Evolutionary conservation across 2,888 invertebrate species (phyloP).

Genomic region (Ferdinandea cuprea): DNA sequence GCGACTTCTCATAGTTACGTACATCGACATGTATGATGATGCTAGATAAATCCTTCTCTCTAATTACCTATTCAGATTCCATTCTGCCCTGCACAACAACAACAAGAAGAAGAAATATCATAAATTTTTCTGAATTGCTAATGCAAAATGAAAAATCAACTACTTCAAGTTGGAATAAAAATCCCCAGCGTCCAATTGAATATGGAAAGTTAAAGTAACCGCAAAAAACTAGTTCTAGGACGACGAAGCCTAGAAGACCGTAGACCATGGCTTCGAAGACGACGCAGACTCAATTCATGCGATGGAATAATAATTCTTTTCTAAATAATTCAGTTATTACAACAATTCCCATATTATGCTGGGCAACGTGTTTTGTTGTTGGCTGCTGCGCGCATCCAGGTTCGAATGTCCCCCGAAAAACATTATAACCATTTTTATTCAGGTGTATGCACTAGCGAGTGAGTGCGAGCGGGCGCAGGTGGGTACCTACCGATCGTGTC

Average conservation of each 20-base stretch:
- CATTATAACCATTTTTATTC: conserved; percentile 42
- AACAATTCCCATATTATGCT: conserved; percentile 38
- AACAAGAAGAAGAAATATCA: conserved; percentile 8
- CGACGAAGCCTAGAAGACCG: too few relatives aligned
- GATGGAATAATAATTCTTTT: conserved; percentile 52
- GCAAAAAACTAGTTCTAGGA: conserved; percentile 52
- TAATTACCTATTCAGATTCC: conserved; percentile 51
- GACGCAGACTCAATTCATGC: conserved; percentile 44
- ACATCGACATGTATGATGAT: too few relatives aligned
- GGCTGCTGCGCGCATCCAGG: not conserved
- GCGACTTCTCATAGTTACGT: conserved; percentile 46
- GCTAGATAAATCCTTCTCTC: conserved; percentile 49
- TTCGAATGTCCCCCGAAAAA: conserved; percentile 58
- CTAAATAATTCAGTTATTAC: conserved; percentile 74
- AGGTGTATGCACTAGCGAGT: too few relatives aligned
- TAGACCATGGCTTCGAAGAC: too few relatives aligned
- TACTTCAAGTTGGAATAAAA: not conserved
- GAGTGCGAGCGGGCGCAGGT: conserved; percentile 26
- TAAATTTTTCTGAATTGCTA: conserved; percentile 59
- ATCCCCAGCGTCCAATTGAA: conserved; percentile 49
- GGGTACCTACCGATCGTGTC: conserved; percentile 47
- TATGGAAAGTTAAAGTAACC: conserved; percentile 16
- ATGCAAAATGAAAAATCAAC: conserved; percentile 49
- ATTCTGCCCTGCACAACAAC: conserved; percentile 35
- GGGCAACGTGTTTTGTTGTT: not conserved